Evolutionary conservation across 2,888 invertebrate genomes (phyloP).

Genomic region (Sussaba pulchella): DNA sequence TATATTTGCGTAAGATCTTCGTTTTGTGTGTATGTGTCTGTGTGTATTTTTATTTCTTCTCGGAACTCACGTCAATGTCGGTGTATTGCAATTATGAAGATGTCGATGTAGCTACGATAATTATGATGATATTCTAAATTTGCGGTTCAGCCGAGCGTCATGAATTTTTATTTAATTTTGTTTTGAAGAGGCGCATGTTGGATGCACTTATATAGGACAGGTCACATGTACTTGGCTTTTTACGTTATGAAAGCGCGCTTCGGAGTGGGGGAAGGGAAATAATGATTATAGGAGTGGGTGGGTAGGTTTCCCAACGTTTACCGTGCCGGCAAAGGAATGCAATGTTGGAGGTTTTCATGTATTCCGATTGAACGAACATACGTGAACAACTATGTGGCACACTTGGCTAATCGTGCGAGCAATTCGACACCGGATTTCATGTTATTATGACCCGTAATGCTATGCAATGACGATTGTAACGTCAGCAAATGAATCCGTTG

Average conservation of each 20-base stretch:
- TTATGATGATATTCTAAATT: neutral
- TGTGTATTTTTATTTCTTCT: no score
- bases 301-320: conserved; percentile 11
- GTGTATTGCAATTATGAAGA: neutral
- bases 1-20: no score
- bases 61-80: no score
- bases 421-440: neutral
- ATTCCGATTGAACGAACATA: conserved; percentile 7
- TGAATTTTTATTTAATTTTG: no score
- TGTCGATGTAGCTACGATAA: no score
- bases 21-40: no score
- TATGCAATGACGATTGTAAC: neutral
- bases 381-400: neutral
- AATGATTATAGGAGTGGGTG: neutral
- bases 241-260: no score
- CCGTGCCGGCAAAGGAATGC: neutral
- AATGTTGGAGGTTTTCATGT: conserved; percentile 6
- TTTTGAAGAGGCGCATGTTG: no score
- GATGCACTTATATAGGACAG: no score
- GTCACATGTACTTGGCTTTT: no score
- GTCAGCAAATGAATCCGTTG: no score
- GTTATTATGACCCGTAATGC: neutral
- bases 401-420: neutral
- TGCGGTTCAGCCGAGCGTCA: neutral
- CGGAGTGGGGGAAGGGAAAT: neutral